Evolutionary conservation across 2,113 vertebrate species (phyloP).

Genomic region (Butorides virescens): DNA sequence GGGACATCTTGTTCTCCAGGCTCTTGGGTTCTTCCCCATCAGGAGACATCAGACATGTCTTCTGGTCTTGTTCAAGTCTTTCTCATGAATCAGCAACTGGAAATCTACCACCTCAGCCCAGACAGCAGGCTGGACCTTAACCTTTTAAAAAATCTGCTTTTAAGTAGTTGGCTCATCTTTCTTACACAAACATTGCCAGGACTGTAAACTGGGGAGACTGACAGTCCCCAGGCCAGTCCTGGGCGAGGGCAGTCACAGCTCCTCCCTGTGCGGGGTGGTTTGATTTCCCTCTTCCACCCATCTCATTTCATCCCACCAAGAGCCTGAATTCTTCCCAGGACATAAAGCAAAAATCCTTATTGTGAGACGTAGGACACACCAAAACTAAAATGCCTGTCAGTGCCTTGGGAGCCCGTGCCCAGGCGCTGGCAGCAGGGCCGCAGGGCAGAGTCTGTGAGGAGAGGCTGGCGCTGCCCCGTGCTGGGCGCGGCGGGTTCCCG

Average conservation of each 20-base stretch:
- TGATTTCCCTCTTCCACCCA: neutral
- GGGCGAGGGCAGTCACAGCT: accelerated
- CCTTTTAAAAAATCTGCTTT: neutral
- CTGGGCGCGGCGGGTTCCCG: accelerated
- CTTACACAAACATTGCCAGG: neutral
- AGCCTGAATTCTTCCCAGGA: neutral
- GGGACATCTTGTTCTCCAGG: no score
- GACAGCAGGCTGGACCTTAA: neutral
- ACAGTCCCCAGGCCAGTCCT: accelerated
- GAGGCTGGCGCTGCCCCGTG: neutral
- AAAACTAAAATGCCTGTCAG: accelerated
- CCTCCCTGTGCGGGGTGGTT: accelerated
- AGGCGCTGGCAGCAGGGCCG: accelerated
- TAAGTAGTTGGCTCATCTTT: neutral
- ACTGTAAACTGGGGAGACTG: neutral
- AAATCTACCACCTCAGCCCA: neutral
- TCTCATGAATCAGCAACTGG: neutral
- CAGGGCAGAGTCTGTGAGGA: neutral
- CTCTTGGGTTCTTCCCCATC: neutral
- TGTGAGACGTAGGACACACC: accelerated
- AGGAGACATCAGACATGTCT: neutral
- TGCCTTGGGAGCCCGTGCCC: accelerated
- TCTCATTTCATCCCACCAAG: neutral
- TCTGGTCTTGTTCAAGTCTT: neutral
- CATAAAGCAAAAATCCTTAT: neutral